Base-by-base conservation (phyloP, 2,888 invertebrate genomes). In the Sinohyriopsis cumingii region DNA sequence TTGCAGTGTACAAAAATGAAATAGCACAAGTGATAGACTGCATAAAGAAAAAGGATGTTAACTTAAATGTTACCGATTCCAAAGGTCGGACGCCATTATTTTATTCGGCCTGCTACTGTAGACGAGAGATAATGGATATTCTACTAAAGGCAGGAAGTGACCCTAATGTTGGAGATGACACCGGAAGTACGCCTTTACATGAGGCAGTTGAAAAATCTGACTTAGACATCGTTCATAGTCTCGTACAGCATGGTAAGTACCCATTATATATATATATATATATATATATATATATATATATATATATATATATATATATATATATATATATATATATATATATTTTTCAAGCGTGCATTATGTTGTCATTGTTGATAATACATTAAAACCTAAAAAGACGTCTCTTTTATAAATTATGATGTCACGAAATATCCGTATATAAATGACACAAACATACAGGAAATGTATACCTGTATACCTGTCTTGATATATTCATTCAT, bases 151-250 rank as follows among this genome's bases (percentile, higher is more conserved):
- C 74, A 20, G 74, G 76, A 22, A 71, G 71, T 59, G 77, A 81
- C 71, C 79, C 79, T 12, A 81, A 75, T 57, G 55, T 64, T n/a
- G 64, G 59, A 1, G 75, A 76, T 45, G 59, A 64, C 28, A 72
- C 75, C 20, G 79, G 78, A n/a, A 71, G 73, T n/a, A 76, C 80
- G 5, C 69, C 79, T 9, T 63, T 81, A 24, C 77, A 81, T 62
- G 69, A 72, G n/a, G 76, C 79, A 0, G 74, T 75, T 0, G 80
- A 81, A 66, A 73, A 72, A 55, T 76, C 75, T 4, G 68, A 73
- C 65, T 63, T 67, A 15, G 75, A 73, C 9, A 72, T 77, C 59
- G 78, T 76, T 5, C 61, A 69, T 59, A 55, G 70, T 45, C 64
- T 80, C 7, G 33, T 78, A 7, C 55, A 69, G 60, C 64, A 56